Base-by-base conservation (phyloP, 2,888 invertebrate species). In the Gibbula magus region DNA sequence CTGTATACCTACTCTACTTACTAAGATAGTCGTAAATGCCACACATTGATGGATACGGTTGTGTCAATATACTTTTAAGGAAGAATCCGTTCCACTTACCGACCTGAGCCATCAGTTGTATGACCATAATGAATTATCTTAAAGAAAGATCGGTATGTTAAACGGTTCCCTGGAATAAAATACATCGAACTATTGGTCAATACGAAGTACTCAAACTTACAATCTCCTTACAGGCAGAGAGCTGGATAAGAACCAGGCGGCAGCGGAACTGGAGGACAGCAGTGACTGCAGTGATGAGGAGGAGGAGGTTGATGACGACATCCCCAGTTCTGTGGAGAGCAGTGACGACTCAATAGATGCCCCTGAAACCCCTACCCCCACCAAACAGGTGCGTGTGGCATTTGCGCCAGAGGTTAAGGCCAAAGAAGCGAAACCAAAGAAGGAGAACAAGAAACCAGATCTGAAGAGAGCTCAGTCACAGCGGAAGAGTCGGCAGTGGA, bases 281-380 rank as follows among this genome's bases (percentile, higher is more conserved):
- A 88, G 87, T 77, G 88, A 89, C 79, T 84, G 84, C 75, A 88
- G 87, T 74, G 88, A 88, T 76, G 88, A 88, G 32, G 88, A 88
- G 0, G 87, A 86, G 29, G 83, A 85, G 67, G 83, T 84, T 29
- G 83, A 83, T 1, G 74, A 56, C 54, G 79, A 78, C 16, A 73
- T 53, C 51, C 61, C 70, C 45, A 79, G 56, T 4, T 54, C 78
- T 39, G 52, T 54, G 16, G 83, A 80, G 67, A 76, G 61, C 78
- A 82, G 52, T 22, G 80, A 81, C 75, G 79, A 66, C 20, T 35
- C 61, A 39, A 35, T 8, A 39, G 45, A 56, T 22, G 20, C 18
- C 39, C 13, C 18, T 13, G 51, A 22, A 7, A 22, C 54, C 3
- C 54, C 75, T 0, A 35, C 75, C 7, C 54, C 54, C 25, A 54